Evolutionary conservation across 2,113 vertebrate genomes (phyloP), one percentile per base, ranked within the genome.

Genomic region (Hypanus sabinus): DNA sequence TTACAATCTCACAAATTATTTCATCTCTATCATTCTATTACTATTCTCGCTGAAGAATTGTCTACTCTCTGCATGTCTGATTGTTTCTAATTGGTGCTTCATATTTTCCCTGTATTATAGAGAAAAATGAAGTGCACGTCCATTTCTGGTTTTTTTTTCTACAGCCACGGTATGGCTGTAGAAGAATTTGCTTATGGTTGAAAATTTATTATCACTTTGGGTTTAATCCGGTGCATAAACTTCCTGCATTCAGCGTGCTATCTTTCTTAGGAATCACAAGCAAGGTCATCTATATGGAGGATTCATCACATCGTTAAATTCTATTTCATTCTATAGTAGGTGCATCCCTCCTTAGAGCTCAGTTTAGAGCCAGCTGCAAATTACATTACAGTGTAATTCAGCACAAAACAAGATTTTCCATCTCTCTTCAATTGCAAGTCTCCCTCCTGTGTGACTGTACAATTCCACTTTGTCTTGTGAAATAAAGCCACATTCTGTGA

Each of bases 401-500:
- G 91, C 91, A 93, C 91, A 93, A 55, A 73, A 93, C 36, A 93
- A 55, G 70, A 71, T 93, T 93, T 93, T 93, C 36, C 68, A 33
- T 14, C 38, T 38, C 36, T 18, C 68, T 55, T 38, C 24, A 55
- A 73, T 73, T 46, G 55, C 24, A 27, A 27, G 36, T 16, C 71
- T 93, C 91, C 91, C 22, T 93, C 62, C 70, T 93, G 36, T 75
- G 22, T 55, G 68, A 55, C 91, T 73, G 70, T 73, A 93, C 91
- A 93, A 93, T 93, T 75, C 68, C 68, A 73, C 91, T 93, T 93
- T 93, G 91, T 93, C 24, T 33, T 71, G 33, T 46, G 70, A 93
- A 75, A 93, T 93, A 93, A 93, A 93, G 91, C 68, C 36, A 55
- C 91, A 93, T 73, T 93, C 68, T 93, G 70, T 75, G 70, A 92